These are phyloP conservation scores for Ondatra zibethicus DNA, from an alignment of 2,113 vertebrate genomes.

Conservation along the genomic window DNA sequence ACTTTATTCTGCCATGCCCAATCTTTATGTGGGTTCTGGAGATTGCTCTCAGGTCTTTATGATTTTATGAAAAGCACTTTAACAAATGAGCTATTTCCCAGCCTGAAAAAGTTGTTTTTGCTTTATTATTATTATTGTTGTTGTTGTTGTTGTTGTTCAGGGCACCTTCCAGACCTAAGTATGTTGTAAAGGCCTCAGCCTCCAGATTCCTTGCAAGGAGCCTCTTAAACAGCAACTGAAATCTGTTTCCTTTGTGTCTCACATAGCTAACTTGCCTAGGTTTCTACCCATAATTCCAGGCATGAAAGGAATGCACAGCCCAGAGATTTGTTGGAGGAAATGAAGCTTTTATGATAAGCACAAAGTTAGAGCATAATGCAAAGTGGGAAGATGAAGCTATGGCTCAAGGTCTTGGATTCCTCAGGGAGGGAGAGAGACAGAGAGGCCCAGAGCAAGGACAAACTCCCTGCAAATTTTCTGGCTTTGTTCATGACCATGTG, in stretches of 20 bases:
- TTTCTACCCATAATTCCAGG: background rate
- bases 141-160: background rate
- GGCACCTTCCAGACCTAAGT: no score
- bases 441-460: accelerated
- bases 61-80: background rate
- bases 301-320: accelerated
- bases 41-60: no score
- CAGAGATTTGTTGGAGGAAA: background rate
- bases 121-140: background rate
- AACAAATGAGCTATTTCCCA: background rate
- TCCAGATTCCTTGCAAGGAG: accelerated
- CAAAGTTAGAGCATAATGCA: no score
- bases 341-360: accelerated
- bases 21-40: background rate
- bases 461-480: accelerated
- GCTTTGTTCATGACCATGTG: no score
- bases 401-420: accelerated
- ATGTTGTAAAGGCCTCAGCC: background rate
- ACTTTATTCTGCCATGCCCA: background rate
- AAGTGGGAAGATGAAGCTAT: background rate
- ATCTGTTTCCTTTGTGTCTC: background rate
- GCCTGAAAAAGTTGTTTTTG: background rate
- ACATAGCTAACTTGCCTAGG: background rate
- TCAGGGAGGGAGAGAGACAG: background rate
- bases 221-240: no score